A percentile compares a stretch with the other conserved stretches of the same genome.
These are phyloP conservation scores for Nezara viridula DNA, from an alignment of 2,888 invertebrate genomes.

Conservation along the genomic window DNA sequence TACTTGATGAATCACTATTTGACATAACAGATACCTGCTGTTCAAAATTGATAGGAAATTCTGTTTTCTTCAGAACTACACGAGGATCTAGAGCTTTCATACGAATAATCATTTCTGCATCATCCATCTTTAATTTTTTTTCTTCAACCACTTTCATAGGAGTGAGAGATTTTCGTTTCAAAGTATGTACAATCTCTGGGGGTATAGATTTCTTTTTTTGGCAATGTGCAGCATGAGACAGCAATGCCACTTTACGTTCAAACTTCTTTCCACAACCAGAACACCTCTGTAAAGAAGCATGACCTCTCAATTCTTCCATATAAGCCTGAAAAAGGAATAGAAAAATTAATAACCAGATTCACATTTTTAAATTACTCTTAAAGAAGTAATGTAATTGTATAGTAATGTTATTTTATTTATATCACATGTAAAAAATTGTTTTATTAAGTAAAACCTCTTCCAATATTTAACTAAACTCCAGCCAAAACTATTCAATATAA, in stretches of 20 bases:
- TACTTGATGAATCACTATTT: constrained; percentile 2
- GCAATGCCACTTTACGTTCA: constrained; percentile 80
- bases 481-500: too few relatives aligned
- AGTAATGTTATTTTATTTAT: too few relatives aligned
- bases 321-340: constrained; percentile 71
- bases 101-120: constrained; percentile 44
- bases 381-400: background rate
- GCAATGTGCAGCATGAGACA: constrained; percentile 80
- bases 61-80: constrained; percentile 52
- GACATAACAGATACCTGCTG: background rate
- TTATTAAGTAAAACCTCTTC: too few relatives aligned
- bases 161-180: constrained; percentile 54
- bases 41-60: background rate
- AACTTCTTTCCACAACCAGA: constrained; percentile 80
- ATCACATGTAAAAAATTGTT: too few relatives aligned
- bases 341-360: background rate
- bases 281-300: constrained; percentile 75
- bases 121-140: constrained; percentile 31
- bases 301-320: constrained; percentile 78
- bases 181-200: background rate
- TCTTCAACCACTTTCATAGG: constrained; percentile 51
- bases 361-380: background rate
- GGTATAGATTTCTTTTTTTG: constrained; percentile 67
- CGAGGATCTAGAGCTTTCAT: constrained; percentile 47
- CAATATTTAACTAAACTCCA: too few relatives aligned